Conservation (phyloP, 2,888 invertebrate genomes). For the Ctena decussata region DNA sequence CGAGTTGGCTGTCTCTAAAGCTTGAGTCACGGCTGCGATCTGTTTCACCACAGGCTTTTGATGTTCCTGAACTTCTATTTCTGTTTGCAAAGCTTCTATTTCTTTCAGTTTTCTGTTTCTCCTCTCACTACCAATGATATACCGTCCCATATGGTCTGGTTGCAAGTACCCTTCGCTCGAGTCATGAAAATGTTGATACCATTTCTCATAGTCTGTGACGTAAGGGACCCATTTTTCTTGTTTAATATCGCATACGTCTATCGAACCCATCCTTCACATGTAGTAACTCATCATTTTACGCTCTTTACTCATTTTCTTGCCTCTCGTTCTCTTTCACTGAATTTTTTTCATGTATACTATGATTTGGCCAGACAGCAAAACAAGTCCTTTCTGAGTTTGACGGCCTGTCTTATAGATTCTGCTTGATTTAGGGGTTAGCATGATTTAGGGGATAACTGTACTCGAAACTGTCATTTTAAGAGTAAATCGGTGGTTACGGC, state of each 20-base stretch:
- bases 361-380: too few relatives aligned
- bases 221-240: conserved; percentile 31
- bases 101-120: conserved; percentile 6
- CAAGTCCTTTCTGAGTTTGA: too few relatives aligned
- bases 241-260: conserved; percentile 39
- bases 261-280: conserved; percentile 36
- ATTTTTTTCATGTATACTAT: too few relatives aligned
- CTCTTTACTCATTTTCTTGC: too few relatives aligned
- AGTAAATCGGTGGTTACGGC: too few relatives aligned
- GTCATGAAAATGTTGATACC: conserved; percentile 29
- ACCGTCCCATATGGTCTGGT: conserved; percentile 19
- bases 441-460: too few relatives aligned
- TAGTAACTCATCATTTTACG: too few relatives aligned
- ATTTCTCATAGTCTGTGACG: conserved; percentile 19
- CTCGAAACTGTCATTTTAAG: too few relatives aligned
- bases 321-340: too few relatives aligned
- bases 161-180: conserved; percentile 6
- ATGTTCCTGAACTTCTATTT: too few relatives aligned
- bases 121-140: conserved; percentile 24
- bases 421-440: too few relatives aligned
- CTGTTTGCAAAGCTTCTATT: not conserved
- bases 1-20: not conserved
- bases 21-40: not conserved
- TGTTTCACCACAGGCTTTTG: not conserved
- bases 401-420: too few relatives aligned